Conservation (phyloP, 23 tunicate genomes). For the Trididemnum nubilum region DNA sequence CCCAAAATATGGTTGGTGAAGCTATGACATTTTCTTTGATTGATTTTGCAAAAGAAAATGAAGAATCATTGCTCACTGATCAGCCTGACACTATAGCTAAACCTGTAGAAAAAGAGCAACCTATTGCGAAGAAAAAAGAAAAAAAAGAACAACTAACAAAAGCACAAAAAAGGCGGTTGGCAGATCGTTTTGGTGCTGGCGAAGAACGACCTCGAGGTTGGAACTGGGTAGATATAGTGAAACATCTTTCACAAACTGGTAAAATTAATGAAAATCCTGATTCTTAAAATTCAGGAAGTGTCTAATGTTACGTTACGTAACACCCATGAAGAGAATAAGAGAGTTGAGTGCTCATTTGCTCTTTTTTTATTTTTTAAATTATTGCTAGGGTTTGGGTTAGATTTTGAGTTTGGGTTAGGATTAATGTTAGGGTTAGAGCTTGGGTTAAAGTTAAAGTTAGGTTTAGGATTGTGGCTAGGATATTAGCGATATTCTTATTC, state of each 20-base stretch:
- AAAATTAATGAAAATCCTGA: slow-evolving; percentile 11
- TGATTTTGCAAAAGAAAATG: slow-evolving; percentile 89
- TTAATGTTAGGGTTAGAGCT: too few relatives aligned
- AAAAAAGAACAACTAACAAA: slow-evolving; percentile 92
- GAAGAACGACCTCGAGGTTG: slow-evolving; percentile 85
- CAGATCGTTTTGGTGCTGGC: slow-evolving; percentile 53
- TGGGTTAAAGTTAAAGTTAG: too few relatives aligned
- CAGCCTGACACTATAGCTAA: slow-evolving; percentile 38
- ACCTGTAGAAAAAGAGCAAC: slow-evolving; percentile 7
- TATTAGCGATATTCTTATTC: too few relatives aligned
- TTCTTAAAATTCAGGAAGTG: not conserved
- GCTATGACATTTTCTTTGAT: slow-evolving; percentile 76
- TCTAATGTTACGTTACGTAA: not conserved
- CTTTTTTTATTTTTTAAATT: too few relatives aligned
- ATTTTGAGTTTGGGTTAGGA: too few relatives aligned
- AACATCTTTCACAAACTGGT: slow-evolving; percentile 80
- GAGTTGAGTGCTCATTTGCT: too few relatives aligned
- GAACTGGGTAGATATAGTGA: slow-evolving; percentile 88
- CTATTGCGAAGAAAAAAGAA: slow-evolving; percentile 56
- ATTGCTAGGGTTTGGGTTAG: too few relatives aligned
- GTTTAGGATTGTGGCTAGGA: too few relatives aligned
- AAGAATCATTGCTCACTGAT: slow-evolving; percentile 50
- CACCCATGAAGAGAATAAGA: too few relatives aligned
- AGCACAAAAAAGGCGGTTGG: slow-evolving; percentile 82
- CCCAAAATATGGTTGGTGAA: slow-evolving; percentile 61